Base-by-base conservation (phyloP, 2,797 vertebrate species). In the Sebastiscus albofasciatus region DNA sequence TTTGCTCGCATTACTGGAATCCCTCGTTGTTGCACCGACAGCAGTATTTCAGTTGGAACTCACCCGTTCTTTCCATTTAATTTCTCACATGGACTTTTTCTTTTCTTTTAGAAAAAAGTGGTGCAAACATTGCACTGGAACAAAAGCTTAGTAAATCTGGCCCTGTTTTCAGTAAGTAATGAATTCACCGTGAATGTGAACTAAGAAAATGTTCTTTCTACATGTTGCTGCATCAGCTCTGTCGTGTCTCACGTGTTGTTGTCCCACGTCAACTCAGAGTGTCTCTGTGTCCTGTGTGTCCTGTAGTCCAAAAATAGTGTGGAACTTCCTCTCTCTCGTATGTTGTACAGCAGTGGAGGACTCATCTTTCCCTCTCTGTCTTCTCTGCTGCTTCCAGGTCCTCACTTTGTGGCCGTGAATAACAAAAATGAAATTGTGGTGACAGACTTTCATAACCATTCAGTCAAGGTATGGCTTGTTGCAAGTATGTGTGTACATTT, bases 361-460 rank as follows among this genome's bases (percentile, higher is more conserved):
- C 85, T 89, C 85, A 90, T 84, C 69, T 84, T 79, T 52, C 72
- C 49, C 20, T 67, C 71, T 70, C 24, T 61, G 6, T 79, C 72
- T 72, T 59, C 36, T 52, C 33, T 69, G 55, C 69, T 72, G 4
- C 60, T 71, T 78, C 27, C 87, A 99, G 98, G 98, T 81, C 98
- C 98, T 29, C 98, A 99, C 93, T 99, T 99, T 82, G 98, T 99
- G 84, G 97, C 98, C 0, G 97, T 99, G 36, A 99, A 99, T 93
- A 99, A 98, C 95, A 99, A 98, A 95, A 99, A 98, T 49, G 98
- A 99, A 93, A 99, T 99, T 0, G 96, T 99, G 86, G 98, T 99
- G 66, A 99, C 98, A 0, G 98, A 99, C 91, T 99, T 99, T 93
- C 98, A 99, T 89, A 99, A 99, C 93, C 98, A 99, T 89, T 99